Conservation (phyloP, 2,888 invertebrate genomes). For the Ormyrus labotus region DNA sequence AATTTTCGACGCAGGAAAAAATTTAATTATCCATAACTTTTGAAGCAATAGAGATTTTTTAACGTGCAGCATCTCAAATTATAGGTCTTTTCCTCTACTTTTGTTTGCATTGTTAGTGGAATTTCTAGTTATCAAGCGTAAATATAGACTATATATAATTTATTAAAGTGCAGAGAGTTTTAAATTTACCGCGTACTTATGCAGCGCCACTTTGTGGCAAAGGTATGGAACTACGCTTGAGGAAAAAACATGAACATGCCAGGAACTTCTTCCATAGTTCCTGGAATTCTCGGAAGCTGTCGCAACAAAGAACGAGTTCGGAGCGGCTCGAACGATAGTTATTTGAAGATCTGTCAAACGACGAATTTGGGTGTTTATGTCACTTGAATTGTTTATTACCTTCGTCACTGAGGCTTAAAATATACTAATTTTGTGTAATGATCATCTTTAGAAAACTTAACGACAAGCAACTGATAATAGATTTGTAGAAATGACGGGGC, state of each 20-base stretch:
- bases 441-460: slow-evolving; percentile 15
- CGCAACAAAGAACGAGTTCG: slow-evolving; percentile 13
- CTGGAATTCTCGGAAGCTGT: slow-evolving; percentile 6
- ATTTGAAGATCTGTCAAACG: slow-evolving; percentile 45
- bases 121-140: not conserved
- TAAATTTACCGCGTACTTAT: too few species aligned
- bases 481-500: not conserved
- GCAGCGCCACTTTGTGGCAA: too few species aligned
- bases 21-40: too few species aligned
- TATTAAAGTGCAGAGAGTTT: too few species aligned
- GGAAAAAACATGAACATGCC: not conserved
- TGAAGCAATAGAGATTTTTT: too few species aligned
- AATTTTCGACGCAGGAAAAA: too few species aligned
- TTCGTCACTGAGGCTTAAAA: not conserved
- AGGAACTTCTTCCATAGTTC: slow-evolving; percentile 2
- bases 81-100: too few species aligned
- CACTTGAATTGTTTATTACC: slow-evolving; percentile 17
- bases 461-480: not conserved
- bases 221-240: too few species aligned
- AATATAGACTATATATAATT: not conserved
- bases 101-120: too few species aligned
- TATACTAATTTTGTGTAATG: not conserved
- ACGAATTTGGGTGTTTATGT: slow-evolving; percentile 36
- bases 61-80: too few species aligned
- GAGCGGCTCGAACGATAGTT: slow-evolving; percentile 31